Percentiles rank a stretch among this genome's conserved stretches.
phyloP scores from a whole-genome alignment of 1,140 invertebrate genomes.

The Temnothorax curvispinosus region DNA sequence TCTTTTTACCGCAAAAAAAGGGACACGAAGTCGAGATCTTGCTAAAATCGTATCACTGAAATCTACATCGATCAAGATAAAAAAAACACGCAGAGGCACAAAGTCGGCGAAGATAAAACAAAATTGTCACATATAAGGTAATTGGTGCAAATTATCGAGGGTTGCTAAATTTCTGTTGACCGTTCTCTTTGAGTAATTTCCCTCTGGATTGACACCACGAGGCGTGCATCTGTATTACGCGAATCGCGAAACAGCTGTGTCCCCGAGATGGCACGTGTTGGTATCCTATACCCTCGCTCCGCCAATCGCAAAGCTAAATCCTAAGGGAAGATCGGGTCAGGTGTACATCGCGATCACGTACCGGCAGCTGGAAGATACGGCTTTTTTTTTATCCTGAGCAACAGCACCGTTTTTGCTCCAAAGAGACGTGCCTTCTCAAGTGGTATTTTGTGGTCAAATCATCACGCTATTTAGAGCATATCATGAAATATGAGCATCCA shows the following conservation, averaged over 20 bases:
- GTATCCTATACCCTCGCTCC: slow-evolving; percentile 59
- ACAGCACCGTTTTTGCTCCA: neutral
- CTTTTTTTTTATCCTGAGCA: slow-evolving; percentile 47
- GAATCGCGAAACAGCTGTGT: slow-evolving; percentile 70
- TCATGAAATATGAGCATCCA: neutral
- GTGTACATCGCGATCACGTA: slow-evolving; percentile 68
- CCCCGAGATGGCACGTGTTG: slow-evolving; percentile 69
- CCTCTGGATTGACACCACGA: neutral
- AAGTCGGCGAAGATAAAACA: neutral
- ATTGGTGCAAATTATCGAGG: neutral
- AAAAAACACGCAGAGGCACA: neutral
- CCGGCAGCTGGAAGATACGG: slow-evolving; percentile 61
- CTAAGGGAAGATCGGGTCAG: slow-evolving; percentile 63
- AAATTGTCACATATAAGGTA: neutral
- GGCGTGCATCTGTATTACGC: slow-evolving; percentile 68
- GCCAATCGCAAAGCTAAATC: slow-evolving; percentile 71
- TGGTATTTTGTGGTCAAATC: neutral
- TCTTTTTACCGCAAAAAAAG: neutral
- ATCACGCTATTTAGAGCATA: neutral
- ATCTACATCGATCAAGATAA: slow-evolving; percentile 9
- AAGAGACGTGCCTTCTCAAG: neutral
- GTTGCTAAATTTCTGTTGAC: neutral
- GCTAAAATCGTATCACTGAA: neutral
- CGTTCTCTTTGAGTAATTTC: slow-evolving; percentile 27
- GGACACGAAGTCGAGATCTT: neutral